A percentile compares a stretch with the other conserved stretches of the same genome.
phyloP scores from a whole-genome alignment of 1,140 invertebrate species.

The Aphaenogaster ashmeadi region DNA sequence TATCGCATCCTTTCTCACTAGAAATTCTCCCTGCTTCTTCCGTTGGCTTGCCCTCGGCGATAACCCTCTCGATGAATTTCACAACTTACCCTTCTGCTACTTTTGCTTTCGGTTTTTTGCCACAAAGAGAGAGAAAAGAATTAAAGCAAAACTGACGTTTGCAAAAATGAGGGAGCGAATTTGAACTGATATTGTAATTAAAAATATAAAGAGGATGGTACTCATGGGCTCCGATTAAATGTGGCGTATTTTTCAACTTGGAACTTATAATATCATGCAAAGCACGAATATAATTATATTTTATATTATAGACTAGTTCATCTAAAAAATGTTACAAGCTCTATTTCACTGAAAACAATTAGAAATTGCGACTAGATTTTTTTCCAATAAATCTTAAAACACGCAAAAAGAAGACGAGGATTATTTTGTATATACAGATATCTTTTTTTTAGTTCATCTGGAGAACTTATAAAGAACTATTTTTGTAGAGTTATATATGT shows the following conservation, averaged over 20 bases:
- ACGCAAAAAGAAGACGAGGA: neutral
- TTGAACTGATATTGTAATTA: neutral
- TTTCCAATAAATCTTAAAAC: neutral
- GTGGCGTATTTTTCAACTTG: neutral
- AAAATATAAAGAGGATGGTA: neutral
- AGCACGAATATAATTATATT: neutral
- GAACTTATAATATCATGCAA: neutral
- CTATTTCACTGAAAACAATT: neutral
- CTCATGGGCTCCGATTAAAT: neutral
- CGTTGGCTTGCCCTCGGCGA: slow-evolving; percentile 34
- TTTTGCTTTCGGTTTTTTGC: neutral
- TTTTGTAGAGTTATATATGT: neutral
- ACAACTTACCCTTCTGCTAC: slow-evolving; percentile 5
- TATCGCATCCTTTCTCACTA: slow-evolving; percentile 4
- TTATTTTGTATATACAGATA: neutral
- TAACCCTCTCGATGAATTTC: neutral
- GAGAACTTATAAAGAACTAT: neutral
- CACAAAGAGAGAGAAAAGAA: neutral
- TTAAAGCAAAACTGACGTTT: neutral
- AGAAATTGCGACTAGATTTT: neutral
- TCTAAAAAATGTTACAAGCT: neutral
- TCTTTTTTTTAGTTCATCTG: neutral
- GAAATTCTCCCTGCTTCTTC: slow-evolving; percentile 36
- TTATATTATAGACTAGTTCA: neutral
- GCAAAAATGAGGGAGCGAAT: neutral